Evolutionary conservation across 2,113 vertebrate species (phyloP).

Genomic region (Panurus biarmicus): DNA sequence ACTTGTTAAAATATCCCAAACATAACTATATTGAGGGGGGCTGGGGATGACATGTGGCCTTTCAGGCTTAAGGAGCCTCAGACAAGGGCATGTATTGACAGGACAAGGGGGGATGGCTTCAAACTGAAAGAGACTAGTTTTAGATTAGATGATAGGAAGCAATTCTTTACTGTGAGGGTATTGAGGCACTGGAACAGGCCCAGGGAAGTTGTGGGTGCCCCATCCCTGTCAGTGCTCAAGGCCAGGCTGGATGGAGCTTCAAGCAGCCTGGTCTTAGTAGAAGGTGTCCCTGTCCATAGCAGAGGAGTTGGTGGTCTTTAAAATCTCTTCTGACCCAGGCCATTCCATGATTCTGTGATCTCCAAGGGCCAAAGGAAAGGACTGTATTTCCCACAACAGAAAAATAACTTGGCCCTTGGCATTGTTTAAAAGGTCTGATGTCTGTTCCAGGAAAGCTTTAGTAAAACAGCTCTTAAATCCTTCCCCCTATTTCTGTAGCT

Average conservation of each 20-base stretch:
- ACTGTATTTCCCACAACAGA: neutral
- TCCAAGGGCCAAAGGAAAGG: neutral
- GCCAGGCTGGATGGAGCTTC: neutral
- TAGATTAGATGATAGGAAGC: neutral
- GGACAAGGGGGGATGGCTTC: neutral
- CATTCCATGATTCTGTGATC: neutral
- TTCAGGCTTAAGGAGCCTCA: neutral
- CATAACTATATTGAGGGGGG: fast-evolving
- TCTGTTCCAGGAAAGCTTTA: neutral
- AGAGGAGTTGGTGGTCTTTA: neutral
- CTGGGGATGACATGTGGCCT: neutral
- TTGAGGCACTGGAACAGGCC: neutral
- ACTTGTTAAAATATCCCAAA: neutral
- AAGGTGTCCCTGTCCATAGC: neutral
- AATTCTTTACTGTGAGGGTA: neutral
- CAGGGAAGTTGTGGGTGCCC: neutral
- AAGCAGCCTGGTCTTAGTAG: neutral
- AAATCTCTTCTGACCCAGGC: neutral
- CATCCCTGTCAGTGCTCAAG: neutral
- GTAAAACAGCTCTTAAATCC: neutral
- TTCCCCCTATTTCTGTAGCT: neutral
- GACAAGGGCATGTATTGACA: neutral
- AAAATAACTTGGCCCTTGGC: neutral
- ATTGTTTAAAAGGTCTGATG: neutral
- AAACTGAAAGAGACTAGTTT: neutral